These are phyloP conservation scores for Crypturellus undulatus DNA, from an alignment of 2,113 vertebrate species.

Conservation along the genomic window DNA sequence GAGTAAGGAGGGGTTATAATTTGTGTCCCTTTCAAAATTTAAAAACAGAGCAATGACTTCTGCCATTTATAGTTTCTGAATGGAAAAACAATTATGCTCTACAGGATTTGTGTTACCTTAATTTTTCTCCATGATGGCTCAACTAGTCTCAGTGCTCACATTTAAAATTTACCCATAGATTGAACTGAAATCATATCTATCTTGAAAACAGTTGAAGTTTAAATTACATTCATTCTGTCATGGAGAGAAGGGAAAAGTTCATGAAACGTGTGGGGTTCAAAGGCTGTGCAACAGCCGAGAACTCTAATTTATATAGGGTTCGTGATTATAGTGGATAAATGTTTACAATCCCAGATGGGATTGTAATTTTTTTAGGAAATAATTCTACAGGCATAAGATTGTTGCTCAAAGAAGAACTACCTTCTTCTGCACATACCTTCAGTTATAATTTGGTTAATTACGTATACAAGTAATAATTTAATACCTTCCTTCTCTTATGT, in stretches of 20 bases:
- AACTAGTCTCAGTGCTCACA: not conserved
- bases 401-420: not conserved
- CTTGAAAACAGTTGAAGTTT: conserved; percentile 11
- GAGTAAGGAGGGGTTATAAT: not conserved
- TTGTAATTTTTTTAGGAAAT: conserved; percentile 5
- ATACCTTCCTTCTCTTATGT: not conserved
- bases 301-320: not conserved
- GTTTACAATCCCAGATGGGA: conserved; percentile 30
- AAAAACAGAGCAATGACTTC: not conserved
- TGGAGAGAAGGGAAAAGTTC: not conserved
- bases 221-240: not conserved
- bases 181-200: not conserved
- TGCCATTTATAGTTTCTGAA: not conserved
- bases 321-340: not conserved
- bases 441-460: conserved; percentile 18
- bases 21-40: not conserved
- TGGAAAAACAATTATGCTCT: not conserved
- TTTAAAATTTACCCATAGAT: conserved; percentile 8
- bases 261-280: conserved; percentile 24
- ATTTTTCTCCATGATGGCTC: not conserved
- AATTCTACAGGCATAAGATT: not conserved
- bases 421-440: not conserved
- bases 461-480: conserved; percentile 11
- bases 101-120: not conserved
- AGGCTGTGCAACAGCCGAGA: not conserved